Evolutionary conservation across 2,888 invertebrate genomes (phyloP).

Genomic region (Sussaba pulchella): DNA sequence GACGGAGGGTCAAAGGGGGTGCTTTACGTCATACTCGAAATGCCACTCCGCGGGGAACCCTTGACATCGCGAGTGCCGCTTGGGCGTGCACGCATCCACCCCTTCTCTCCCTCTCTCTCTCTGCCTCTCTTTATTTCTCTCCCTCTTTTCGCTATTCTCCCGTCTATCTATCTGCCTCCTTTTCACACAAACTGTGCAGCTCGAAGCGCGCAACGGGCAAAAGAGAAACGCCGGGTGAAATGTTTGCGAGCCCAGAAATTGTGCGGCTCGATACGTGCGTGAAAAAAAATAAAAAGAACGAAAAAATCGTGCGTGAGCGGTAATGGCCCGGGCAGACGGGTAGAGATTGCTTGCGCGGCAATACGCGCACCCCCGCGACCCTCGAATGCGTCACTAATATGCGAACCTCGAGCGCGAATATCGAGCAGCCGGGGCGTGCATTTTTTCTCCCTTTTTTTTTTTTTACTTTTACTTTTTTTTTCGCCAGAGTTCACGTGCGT

Average conservation of each 20-base stretch:
- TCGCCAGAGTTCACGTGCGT: slow-evolving; percentile 40
- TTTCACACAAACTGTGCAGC: slow-evolving; percentile 2
- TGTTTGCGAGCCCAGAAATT: slow-evolving; percentile 25
- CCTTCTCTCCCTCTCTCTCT: slow-evolving; percentile 16
- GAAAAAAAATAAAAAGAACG: slow-evolving; percentile 25
- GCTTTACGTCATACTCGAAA: slow-evolving; percentile 68
- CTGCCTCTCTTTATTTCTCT: slow-evolving; percentile 21
- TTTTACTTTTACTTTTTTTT: neutral
- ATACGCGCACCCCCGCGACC: slow-evolving; percentile 30
- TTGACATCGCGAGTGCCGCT: slow-evolving; percentile 67
- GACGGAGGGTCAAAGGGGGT: slow-evolving; percentile 56
- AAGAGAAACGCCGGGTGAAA: slow-evolving; percentile 17
- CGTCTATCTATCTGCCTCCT: neutral
- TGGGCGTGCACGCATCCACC: slow-evolving; percentile 48
- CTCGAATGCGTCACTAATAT: slow-evolving; percentile 45
- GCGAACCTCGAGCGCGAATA: slow-evolving; percentile 25
- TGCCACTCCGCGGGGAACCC: slow-evolving; percentile 62
- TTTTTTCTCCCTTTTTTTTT: slow-evolving; percentile 10
- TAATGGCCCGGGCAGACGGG: slow-evolving; percentile 33
- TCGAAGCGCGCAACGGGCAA: neutral
- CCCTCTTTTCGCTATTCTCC: slow-evolving; percentile 2
- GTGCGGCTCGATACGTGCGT: slow-evolving; percentile 13
- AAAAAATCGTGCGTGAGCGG: slow-evolving; percentile 23
- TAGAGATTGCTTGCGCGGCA: slow-evolving; percentile 52
- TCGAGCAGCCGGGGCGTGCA: slow-evolving; percentile 38